A percentile compares a stretch with the other conserved stretches of the same genome.
Conservation (phyloP, 2,888 invertebrate genomes). For the Orthosia cruda region DNA sequence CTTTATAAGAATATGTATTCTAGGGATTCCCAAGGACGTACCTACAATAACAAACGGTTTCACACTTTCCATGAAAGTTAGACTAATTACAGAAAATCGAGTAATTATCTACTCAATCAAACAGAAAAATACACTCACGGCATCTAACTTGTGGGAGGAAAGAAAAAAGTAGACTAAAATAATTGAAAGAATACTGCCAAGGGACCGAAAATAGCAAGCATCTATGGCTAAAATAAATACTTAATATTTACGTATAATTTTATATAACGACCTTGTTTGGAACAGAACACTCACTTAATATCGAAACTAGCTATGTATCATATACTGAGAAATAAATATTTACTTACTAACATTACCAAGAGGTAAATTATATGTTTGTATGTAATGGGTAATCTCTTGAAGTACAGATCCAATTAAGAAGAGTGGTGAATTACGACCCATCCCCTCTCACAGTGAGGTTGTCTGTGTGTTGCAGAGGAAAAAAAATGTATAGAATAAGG, state of each 20-base stretch:
- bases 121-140: too few species aligned
- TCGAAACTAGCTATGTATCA: too few species aligned
- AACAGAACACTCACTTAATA: too few species aligned
- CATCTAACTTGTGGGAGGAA: not conserved
- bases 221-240: not conserved
- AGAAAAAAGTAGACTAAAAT: not conserved
- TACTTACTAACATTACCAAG: too few species aligned
- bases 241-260: not conserved
- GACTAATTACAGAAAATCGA: slow-evolving; percentile 8
- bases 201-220: not conserved
- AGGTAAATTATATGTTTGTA: too few species aligned
- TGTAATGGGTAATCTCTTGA: too few species aligned
- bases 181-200: not conserved
- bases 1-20: not conserved
- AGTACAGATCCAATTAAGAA: too few species aligned
- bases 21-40: not conserved
- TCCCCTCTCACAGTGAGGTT: too few species aligned
- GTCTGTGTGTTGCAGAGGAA: too few species aligned
- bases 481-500: too few species aligned
- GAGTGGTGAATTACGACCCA: too few species aligned
- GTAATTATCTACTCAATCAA: slow-evolving; percentile 11
- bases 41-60: slow-evolving; percentile 13
- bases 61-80: not conserved
- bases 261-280: not conserved
- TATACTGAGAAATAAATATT: too few species aligned